Percentiles rank a stretch among this genome's conserved stretches.
Evolutionary conservation across 1,140 invertebrate species (phyloP).

Genomic region (Bombus difficillimus): DNA sequence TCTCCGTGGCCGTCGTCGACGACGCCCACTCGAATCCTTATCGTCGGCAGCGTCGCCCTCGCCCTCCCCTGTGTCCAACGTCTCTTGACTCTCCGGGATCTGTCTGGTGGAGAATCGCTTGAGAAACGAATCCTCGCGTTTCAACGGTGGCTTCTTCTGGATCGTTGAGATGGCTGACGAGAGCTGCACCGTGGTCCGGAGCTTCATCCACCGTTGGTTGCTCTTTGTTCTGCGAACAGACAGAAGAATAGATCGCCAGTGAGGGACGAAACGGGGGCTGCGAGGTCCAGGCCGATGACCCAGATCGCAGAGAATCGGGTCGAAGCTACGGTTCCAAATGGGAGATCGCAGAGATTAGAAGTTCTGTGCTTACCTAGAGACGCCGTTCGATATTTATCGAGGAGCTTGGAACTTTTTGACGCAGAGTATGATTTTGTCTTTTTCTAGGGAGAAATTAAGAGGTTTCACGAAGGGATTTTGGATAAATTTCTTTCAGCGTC

Average conservation of each 20-base stretch:
- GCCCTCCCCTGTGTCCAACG: slow-evolving; percentile 84
- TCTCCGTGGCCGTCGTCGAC: slow-evolving; percentile 85
- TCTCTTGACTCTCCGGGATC: slow-evolving; percentile 93
- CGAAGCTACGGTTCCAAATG: too few relatives aligned
- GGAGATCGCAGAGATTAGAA: not conserved
- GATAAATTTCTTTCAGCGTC: not conserved
- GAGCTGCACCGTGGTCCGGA: slow-evolving; percentile 95
- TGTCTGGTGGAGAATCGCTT: slow-evolving; percentile 96
- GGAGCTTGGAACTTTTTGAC: not conserved
- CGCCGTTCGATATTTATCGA: not conserved
- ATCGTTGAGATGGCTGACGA: slow-evolving; percentile 90
- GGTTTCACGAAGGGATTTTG: not conserved
- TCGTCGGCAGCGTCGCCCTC: slow-evolving; percentile 86
- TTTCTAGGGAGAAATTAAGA: not conserved
- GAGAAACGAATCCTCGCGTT: slow-evolving; percentile 96
- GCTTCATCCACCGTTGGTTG: slow-evolving; percentile 97
- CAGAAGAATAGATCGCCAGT: slow-evolving; percentile 55
- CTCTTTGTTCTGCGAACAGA: slow-evolving; percentile 89
- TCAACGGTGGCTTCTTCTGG: slow-evolving; percentile 90
- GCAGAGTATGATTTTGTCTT: not conserved
- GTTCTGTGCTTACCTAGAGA: slow-evolving; percentile 4
- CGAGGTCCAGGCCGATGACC: not conserved
- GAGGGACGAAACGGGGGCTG: not conserved
- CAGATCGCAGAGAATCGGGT: not conserved
- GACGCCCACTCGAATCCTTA: slow-evolving; percentile 82